Evolutionary conservation across 1,140 invertebrate genomes (phyloP).

Genomic region (Drosophila neocordata): DNA sequence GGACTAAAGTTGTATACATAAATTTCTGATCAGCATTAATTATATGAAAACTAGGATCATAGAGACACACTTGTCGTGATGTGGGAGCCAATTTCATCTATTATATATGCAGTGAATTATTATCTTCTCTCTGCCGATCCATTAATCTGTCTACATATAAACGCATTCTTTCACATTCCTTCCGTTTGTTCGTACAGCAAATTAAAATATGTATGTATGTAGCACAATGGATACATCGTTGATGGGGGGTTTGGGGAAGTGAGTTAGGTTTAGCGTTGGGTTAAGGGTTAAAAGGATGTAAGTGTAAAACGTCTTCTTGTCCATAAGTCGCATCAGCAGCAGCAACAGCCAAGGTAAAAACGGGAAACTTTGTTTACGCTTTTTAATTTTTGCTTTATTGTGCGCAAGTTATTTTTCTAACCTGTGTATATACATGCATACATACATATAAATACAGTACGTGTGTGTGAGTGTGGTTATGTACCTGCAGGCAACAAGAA

Average conservation of each 20-base stretch:
- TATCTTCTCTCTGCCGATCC: too few relatives aligned
- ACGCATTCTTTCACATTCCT: neutral
- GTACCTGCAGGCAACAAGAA: conserved; percentile 17
- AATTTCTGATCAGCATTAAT: too few relatives aligned
- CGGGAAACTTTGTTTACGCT: conserved; percentile 72
- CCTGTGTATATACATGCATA: conserved; percentile 12
- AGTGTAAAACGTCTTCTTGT: neutral
- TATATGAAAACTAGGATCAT: neutral
- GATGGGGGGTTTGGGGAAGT: neutral
- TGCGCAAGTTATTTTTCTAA: conserved; percentile 67
- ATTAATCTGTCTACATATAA: too few relatives aligned
- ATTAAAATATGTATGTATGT: too few relatives aligned
- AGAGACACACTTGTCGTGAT: neutral
- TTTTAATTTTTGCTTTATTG: conserved; percentile 82
- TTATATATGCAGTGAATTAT: too few relatives aligned
- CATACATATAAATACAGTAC: too few relatives aligned
- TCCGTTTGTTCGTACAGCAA: neutral
- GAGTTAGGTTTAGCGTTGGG: neutral
- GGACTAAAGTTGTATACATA: too few relatives aligned
- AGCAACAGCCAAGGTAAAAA: conserved; percentile 18
- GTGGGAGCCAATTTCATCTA: too few relatives aligned
- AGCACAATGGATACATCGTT: too few relatives aligned
- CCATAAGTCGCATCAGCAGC: neutral
- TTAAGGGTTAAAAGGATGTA: neutral
- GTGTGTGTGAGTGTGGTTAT: too few relatives aligned